phyloP scores from a whole-genome alignment of 1,140 invertebrate species.

The Diorhabda elongata region DNA sequence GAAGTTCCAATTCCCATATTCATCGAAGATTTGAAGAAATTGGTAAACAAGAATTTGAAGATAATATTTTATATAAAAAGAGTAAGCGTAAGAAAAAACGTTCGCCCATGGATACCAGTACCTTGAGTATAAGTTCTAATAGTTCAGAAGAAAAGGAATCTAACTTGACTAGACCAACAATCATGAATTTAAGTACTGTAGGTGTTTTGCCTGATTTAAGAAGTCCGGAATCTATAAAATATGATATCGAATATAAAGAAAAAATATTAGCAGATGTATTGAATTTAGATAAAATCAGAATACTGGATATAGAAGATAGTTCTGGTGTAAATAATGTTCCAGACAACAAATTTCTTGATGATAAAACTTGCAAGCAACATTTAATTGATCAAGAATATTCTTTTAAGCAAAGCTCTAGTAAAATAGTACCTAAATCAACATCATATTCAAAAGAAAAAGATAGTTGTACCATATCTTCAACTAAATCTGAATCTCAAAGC shows the following conservation, averaged over 20 bases:
- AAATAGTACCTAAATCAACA: background rate
- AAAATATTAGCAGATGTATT: conserved; percentile 52
- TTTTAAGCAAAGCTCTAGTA: background rate
- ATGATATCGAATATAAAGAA: conserved; percentile 55
- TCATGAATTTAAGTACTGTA: conserved; percentile 48
- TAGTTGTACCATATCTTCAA: background rate
- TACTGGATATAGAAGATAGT: conserved; percentile 13
- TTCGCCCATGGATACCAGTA: conserved; percentile 27
- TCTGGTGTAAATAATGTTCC: conserved; percentile 6
- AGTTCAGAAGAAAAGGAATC: conserved; percentile 34
- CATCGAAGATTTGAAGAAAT: conserved; percentile 48
- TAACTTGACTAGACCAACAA: conserved; percentile 35
- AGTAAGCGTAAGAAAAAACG: conserved; percentile 46
- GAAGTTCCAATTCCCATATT: conserved; percentile 21
- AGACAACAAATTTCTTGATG: conserved; percentile 12
- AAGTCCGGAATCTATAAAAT: conserved; percentile 52
- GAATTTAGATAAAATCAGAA: conserved; percentile 48
- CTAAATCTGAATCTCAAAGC: background rate
- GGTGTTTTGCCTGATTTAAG: conserved; percentile 47
- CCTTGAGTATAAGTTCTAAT: conserved; percentile 32
- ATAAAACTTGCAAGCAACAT: background rate
- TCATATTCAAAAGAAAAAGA: too few relatives aligned
- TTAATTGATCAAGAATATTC: background rate
- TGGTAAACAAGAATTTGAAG: conserved; percentile 54
- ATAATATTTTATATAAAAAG: conserved; percentile 53